Evolutionary conservation across 2,113 vertebrate genomes (phyloP), one percentile per base, ranked within the genome.

Genomic region (Ammospiza caudacuta): DNA sequence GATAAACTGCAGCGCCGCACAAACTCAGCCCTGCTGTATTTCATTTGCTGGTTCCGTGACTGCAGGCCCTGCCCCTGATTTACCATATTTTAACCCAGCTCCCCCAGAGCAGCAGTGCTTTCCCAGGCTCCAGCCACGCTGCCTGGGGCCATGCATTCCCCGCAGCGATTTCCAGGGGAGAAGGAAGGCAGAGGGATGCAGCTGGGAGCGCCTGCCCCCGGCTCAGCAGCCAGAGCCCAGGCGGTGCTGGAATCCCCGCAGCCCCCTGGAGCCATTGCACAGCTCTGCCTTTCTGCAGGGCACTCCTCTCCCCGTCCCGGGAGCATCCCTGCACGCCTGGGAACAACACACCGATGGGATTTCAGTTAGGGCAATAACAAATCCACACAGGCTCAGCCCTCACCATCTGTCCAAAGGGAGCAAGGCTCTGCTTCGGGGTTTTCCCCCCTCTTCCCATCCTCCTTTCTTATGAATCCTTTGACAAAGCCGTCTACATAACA

Each of bases 301-400:
- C 23, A 64, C 76, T 58, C 35, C 80, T 58, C 29, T 57, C 52
- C 57, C 67, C 20, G 6, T 2, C 33, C 54, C 2, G 0, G 39
- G 55, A 75, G n/a, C 70, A 89, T 47, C 62, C 44, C 69, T 31
- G 73, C 80, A 85, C 11, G 1, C 67, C 64, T 31, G 57, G 89
- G 89, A 95, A 97, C 95, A 95, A 95, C 86, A 22, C 75, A 72
- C 86, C 90, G 94, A 96, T 91, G 89, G 89, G 94, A 97, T 91
- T 98, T 92, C 94, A 96, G 86, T 97, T 86, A 96, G 37, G 80
- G 87, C 95, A 96, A 59, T 97, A 96, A 96, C 94, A 95, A 97
- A 97, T 96, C 96, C 94, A 92, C 43, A 62, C 94, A 82, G 89
- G 77, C 75, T 91, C 93, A 95, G 93, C 87, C 93, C 92, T 67